Percentiles rank a stretch among this genome's conserved stretches.
phyloP scores from a whole-genome alignment of 2,113 vertebrate species.

The Poeciliopsis prolifica region DNA sequence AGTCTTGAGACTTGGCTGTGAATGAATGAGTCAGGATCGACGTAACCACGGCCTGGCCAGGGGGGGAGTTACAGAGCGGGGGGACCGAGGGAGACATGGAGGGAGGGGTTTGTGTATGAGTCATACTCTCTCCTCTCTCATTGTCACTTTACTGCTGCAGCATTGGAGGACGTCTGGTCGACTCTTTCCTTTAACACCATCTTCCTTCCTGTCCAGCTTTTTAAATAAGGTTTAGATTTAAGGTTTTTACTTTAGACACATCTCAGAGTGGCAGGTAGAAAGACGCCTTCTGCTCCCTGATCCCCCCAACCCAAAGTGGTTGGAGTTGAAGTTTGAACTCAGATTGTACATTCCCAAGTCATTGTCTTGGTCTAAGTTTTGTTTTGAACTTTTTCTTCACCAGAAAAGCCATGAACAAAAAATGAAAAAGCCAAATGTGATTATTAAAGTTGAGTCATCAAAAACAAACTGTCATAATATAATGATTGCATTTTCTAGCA shows the following conservation, averaged over 20 bases:
- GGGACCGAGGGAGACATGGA: conserved; percentile 24
- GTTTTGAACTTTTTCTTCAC: not conserved
- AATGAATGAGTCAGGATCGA: conserved; percentile 76
- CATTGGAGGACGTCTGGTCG: conserved; percentile 61
- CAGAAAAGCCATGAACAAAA: not conserved
- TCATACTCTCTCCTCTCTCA: conserved; percentile 73
- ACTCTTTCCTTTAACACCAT: conserved; percentile 51
- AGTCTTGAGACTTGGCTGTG: conserved; percentile 53
- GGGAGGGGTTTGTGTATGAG: conserved; percentile 66
- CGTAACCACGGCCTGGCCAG: conserved; percentile 47
- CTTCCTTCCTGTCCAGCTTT: conserved; percentile 21
- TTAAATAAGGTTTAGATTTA: conserved; percentile 13
- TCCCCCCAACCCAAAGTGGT: not conserved
- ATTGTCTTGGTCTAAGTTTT: not conserved
- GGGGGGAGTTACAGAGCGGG: not conserved
- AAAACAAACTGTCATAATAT: not conserved
- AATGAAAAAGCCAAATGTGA: not conserved
- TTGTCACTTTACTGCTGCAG: conserved; percentile 75
- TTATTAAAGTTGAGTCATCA: not conserved
- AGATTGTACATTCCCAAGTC: not conserved
- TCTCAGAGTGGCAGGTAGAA: not conserved
- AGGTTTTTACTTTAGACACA: not conserved
- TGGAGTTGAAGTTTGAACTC: not conserved
- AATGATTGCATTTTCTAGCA: no score
- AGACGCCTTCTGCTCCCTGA: not conserved